Base-by-base conservation (phyloP, 2,888 invertebrate genomes). In the Eilema sororculum region DNA sequence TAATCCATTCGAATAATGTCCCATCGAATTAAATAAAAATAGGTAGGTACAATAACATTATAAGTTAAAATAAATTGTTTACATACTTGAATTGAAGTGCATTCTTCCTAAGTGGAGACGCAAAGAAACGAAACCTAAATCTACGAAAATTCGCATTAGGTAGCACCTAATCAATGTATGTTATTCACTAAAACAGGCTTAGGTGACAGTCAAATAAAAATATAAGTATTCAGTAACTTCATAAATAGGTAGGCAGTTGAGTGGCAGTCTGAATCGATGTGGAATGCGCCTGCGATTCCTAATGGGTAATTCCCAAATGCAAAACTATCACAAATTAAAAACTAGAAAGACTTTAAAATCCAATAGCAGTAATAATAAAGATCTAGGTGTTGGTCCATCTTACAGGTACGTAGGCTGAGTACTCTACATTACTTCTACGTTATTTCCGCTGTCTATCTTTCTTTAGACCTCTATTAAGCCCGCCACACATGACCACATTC, bases 271-370 rank as follows among this genome's bases (percentile, higher is more conserved):
- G 37, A 24, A 24, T 59, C 52, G 28, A 64, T 64, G 62, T 60
- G 77, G 79, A 83, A 81, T 72, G 67, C 83, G 80, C 80, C 80
- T 65, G 80, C 80, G 83, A 81, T 78, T 78, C 78, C 65, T n/a
- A 66, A 33, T 22, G 33, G 16, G n/a, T 25, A 52, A 52, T 63
- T 22, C 57, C 22, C 52, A 57, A 65, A 59, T 12, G 16, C 25
- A 61, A 52, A 63, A 67, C n/a, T 66, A 58, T 67, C n/a, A 16
- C 58, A 9, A 22, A 46, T 59, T 10, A 22, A 46, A 65, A 64
- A 71, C 68, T 65, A 37, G 37, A 68, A 57, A 25, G 30, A 41
- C 25, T 58, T 60, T 22, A 41, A 67, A 37, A 67, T n/a, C 30
- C 16, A 67, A 61, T 59, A 59, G 8, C 8, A 33, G 3, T 30